These are phyloP conservation scores for Limenitis camilla DNA, from an alignment of 2,888 invertebrate genomes.

Conservation along the genomic window DNA sequence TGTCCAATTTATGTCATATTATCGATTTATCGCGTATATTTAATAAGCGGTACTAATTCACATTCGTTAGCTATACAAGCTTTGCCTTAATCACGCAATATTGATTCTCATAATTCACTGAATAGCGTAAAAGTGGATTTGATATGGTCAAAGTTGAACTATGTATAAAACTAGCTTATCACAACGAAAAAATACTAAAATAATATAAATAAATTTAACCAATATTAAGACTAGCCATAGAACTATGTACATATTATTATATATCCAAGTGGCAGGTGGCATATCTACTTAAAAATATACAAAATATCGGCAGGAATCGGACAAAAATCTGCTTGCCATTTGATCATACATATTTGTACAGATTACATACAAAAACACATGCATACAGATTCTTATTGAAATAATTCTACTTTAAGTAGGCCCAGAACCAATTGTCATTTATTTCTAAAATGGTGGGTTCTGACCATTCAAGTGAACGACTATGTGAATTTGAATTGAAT, in stretches of 20 bases:
- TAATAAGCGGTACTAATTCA: slow-evolving; percentile 2
- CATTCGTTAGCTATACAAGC: slow-evolving; percentile 1
- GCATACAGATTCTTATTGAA: too few relatives aligned
- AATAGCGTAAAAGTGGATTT: not conserved
- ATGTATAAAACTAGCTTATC: not conserved
- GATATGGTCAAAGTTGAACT: not conserved
- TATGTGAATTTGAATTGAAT: slow-evolving; percentile 8
- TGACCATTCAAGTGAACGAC: slow-evolving; percentile 6
- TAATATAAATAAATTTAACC: too few relatives aligned
- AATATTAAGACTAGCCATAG: too few relatives aligned
- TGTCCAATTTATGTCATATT: not conserved
- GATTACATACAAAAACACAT: too few relatives aligned
- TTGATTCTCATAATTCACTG: not conserved
- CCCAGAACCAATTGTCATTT: not conserved
- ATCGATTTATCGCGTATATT: not conserved
- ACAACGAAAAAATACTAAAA: too few relatives aligned
- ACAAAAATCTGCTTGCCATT: too few relatives aligned
- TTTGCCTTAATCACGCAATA: not conserved
- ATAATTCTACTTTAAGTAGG: not conserved
- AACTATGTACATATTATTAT: too few relatives aligned
- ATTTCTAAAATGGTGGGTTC: not conserved
- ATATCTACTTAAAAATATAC: too few relatives aligned
- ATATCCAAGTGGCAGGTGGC: too few relatives aligned
- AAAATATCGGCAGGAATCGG: too few relatives aligned
- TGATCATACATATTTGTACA: too few relatives aligned